Evolutionary conservation across 2,113 vertebrate genomes (phyloP).

Genomic region (Greenwoodochromis staneri): DNA sequence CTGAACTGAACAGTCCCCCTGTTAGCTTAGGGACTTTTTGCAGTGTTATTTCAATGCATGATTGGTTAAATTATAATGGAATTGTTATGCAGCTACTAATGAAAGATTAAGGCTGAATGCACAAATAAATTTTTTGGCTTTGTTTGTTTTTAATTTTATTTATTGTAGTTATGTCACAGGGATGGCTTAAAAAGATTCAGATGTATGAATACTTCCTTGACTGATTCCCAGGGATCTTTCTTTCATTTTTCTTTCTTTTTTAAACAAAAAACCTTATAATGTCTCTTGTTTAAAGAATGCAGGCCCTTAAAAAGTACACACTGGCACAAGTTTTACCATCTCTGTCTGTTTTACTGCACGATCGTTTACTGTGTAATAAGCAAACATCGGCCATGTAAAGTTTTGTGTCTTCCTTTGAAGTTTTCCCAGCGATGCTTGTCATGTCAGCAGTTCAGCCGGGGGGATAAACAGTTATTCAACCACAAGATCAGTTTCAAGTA

Average conservation of each 20-base stretch:
- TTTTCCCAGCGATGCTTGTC: background rate
- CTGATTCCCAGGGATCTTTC: background rate
- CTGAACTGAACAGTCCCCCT: background rate
- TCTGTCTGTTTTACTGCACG: background rate
- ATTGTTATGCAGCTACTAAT: background rate
- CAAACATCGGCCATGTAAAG: background rate
- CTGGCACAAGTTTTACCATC: background rate
- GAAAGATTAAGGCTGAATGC: background rate
- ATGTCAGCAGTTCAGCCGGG: background rate
- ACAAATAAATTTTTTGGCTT: background rate
- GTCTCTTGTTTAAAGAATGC: background rate
- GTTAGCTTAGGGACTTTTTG: background rate
- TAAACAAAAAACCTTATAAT: background rate
- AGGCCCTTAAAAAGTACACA: background rate
- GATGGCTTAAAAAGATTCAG: background rate
- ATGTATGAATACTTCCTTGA: background rate
- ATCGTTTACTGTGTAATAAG: background rate
- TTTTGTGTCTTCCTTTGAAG: background rate
- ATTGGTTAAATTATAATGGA: background rate
- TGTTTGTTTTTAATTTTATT: background rate
- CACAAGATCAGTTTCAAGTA: background rate
- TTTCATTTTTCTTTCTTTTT: background rate
- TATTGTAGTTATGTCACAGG: background rate
- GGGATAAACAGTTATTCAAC: conserved; percentile 26
- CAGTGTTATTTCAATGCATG: background rate